A percentile compares a stretch with the other conserved stretches of the same genome.
phyloP scores from a whole-genome alignment of 30 jellyfish, hydroid and myxozoan species.

The Aurelia sp. region DNA sequence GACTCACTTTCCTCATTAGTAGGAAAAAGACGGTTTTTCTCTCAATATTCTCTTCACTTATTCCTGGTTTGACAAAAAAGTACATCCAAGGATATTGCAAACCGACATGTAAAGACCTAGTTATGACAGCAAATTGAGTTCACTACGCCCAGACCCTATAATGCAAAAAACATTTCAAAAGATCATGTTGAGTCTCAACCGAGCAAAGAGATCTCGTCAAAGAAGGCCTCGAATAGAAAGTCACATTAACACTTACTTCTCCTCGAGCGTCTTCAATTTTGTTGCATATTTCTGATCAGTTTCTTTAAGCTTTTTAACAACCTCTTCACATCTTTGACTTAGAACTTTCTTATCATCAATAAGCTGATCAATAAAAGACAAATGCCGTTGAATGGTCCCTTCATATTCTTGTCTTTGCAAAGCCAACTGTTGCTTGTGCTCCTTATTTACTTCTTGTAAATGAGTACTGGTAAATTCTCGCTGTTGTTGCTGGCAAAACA shows the following conservation, averaged over 20 bases:
- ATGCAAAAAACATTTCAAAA: too few species aligned
- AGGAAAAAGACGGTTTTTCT: too few species aligned
- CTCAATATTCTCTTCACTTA: too few species aligned
- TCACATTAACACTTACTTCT: constrained; percentile 47
- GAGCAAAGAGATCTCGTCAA: background rate
- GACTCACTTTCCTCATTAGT: too few species aligned
- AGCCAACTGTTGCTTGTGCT: constrained; percentile 91
- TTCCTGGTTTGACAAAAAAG: too few species aligned
- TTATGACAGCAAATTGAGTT: too few species aligned
- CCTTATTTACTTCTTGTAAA: constrained; percentile 82
- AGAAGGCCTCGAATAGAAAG: background rate
- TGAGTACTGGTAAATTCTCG: constrained; percentile 88
- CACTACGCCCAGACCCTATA: too few species aligned
- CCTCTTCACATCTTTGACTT: constrained; percentile 93
- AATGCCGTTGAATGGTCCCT: constrained; percentile 93
- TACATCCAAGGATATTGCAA: too few species aligned
- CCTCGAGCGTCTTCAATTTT: constrained; percentile 82
- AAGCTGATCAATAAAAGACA: constrained; percentile 93
- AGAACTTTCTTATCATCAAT: constrained; percentile 96
- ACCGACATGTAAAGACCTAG: too few species aligned
- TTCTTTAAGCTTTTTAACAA: constrained; percentile 85
- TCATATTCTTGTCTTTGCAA: constrained; percentile 94
- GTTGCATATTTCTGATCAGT: constrained; percentile 91
- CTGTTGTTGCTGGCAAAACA: constrained; percentile 81
- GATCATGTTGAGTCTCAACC: too few species aligned